A percentile compares a stretch with the other conserved stretches of the same genome.
Evolutionary conservation across 2,113 vertebrate species (phyloP).

Genomic region (Microcebus griseorufus): DNA sequence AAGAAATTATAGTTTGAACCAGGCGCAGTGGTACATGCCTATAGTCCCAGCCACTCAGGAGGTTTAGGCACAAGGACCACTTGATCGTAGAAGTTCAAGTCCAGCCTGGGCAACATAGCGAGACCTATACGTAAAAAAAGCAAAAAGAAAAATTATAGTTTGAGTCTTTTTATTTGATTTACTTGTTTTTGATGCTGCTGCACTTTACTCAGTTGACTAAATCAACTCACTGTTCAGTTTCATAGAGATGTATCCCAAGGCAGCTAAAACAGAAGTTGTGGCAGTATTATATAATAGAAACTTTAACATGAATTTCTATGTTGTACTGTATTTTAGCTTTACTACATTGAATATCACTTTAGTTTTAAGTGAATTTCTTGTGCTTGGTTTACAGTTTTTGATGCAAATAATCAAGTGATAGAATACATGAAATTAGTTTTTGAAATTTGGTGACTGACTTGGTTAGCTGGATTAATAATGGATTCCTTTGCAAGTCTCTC

Average conservation of each 20-base stretch:
- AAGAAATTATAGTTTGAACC: neutral
- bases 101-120: neutral
- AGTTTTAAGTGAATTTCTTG: neutral
- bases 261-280: neutral
- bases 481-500: neutral
- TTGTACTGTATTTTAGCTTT: neutral
- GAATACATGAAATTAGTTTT: neutral
- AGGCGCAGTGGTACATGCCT: neutral
- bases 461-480: neutral
- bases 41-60: neutral
- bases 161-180: neutral
- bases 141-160: neutral
- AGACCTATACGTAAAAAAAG: neutral
- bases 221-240: neutral
- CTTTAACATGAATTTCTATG: neutral
- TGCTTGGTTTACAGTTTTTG: neutral
- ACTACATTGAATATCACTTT: neutral
- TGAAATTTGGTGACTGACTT: neutral
- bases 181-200: neutral
- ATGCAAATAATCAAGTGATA: neutral
- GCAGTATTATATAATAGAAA: neutral
- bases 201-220: neutral
- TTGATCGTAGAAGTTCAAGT: neutral
- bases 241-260: neutral
- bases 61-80: neutral